phyloP scores from a whole-genome alignment of 2,797 vertebrate genomes.

The Hydrocynus forskahlii region DNA sequence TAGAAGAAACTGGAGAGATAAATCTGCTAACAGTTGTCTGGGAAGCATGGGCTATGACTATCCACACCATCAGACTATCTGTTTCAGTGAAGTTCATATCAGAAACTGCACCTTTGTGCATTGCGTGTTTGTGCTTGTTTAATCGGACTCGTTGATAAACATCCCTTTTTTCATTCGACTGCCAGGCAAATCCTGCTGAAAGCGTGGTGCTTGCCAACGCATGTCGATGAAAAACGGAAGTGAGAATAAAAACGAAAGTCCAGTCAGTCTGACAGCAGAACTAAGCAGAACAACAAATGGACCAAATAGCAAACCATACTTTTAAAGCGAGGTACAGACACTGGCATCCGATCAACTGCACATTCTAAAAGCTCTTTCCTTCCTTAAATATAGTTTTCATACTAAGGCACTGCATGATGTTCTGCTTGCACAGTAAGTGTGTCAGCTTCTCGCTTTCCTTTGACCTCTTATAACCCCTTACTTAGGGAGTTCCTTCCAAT shows the following conservation, averaged over 20 bases:
- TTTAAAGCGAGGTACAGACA: neutral
- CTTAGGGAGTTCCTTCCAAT: conserved; percentile 8
- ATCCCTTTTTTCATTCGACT: neutral
- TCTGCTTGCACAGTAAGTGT: conserved; percentile 30
- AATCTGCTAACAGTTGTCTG: neutral
- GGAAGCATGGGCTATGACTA: neutral
- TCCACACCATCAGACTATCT: neutral
- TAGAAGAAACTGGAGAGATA: neutral
- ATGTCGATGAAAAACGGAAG: neutral
- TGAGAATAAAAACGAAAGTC: neutral
- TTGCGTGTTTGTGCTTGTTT: neutral
- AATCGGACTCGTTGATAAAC: neutral
- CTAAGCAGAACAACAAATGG: neutral
- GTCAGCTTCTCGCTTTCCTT: conserved; percentile 25
- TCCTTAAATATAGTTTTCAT: conserved; percentile 17
- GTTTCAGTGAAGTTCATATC: neutral
- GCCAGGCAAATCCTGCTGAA: neutral
- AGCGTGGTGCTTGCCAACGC: neutral
- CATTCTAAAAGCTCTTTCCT: conserved; percentile 6
- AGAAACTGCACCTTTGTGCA: neutral
- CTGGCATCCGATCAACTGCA: neutral
- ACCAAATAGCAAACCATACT: neutral
- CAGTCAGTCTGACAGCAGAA: neutral
- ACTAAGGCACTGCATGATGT: neutral
- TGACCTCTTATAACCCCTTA: conserved; percentile 31